Evolutionary conservation across 2,888 invertebrate genomes (phyloP).

Genomic region (Chrysomela aeneicollis): DNA sequence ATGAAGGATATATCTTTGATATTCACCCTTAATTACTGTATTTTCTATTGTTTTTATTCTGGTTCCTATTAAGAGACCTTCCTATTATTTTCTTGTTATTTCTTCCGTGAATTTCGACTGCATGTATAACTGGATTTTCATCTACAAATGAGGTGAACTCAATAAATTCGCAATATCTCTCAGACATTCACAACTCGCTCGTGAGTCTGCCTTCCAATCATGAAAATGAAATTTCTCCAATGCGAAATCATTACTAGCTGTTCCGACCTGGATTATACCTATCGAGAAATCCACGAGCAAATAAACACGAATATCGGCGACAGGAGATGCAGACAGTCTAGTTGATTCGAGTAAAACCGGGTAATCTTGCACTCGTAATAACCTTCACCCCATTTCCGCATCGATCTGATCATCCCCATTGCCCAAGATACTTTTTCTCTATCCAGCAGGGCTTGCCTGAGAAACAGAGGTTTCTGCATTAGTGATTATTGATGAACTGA

Average conservation of each 20-base stretch:
- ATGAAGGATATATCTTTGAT: too few species aligned
- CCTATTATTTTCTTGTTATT: too few species aligned
- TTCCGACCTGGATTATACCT: conserved; percentile 3
- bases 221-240: conserved; percentile 4
- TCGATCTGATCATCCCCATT: too few species aligned
- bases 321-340: conserved; percentile 9
- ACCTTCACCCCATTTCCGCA: conserved; percentile 3
- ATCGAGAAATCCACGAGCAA: conserved; percentile 9
- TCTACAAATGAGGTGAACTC: background rate
- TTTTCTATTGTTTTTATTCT: too few species aligned
- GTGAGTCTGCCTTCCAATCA: conserved; percentile 6
- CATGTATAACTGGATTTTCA: too few species aligned
- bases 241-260: conserved; percentile 3
- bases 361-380: background rate
- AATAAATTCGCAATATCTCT: background rate
- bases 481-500: too few species aligned
- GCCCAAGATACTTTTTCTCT: too few species aligned
- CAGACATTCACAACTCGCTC: background rate
- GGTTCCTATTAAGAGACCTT: too few species aligned
- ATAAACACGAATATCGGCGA: conserved; percentile 11
- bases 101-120: too few species aligned
- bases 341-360: conserved; percentile 4
- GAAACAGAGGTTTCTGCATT: too few species aligned
- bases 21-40: too few species aligned
- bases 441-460: too few species aligned